A percentile compares a stretch with the other conserved stretches of the same genome.
These are phyloP conservation scores for Drosophila virilis DNA, from an alignment of 1,140 invertebrate species.

Conservation along the genomic window DNA sequence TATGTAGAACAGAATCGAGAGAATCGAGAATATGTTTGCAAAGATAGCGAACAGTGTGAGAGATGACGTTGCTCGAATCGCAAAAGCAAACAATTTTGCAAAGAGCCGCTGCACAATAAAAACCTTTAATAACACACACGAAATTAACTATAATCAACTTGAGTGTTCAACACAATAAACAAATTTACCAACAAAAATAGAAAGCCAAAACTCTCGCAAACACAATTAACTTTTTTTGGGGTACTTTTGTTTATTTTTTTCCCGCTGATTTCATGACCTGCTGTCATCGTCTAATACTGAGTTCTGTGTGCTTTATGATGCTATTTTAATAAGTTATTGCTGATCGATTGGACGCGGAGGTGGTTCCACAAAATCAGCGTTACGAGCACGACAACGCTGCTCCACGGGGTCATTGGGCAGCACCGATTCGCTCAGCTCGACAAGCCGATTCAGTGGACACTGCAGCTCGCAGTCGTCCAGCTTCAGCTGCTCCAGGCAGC, in stretches of 20 bases:
- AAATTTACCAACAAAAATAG: conserved; percentile 18
- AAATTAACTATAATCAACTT: conserved; percentile 45
- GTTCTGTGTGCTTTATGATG: neutral
- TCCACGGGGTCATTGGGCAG: conserved; percentile 85
- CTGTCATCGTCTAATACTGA: conserved; percentile 35
- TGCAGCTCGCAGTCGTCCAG: conserved; percentile 87
- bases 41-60: conserved; percentile 34
- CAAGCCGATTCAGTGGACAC: conserved; percentile 87
- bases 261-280: neutral
- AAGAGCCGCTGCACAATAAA: conserved; percentile 36
- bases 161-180: conserved; percentile 15
- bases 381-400: conserved; percentile 86
- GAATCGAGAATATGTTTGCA: conserved; percentile 22
- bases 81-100: conserved; percentile 26
- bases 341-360: conserved; percentile 83
- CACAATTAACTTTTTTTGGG: conserved; percentile 32
- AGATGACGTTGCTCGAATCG: conserved; percentile 31
- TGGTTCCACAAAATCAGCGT: conserved; percentile 85
- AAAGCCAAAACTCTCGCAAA: neutral
- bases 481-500: conserved; percentile 85
- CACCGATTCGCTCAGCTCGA: conserved; percentile 85
- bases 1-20: conserved; percentile 45
- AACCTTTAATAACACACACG: conserved; percentile 9
- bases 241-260: conserved; percentile 22
- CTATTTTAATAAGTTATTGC: conserved; percentile 11